Conservation (phyloP, 1,140 invertebrate species). For the Anoplolepis gracilipes region DNA sequence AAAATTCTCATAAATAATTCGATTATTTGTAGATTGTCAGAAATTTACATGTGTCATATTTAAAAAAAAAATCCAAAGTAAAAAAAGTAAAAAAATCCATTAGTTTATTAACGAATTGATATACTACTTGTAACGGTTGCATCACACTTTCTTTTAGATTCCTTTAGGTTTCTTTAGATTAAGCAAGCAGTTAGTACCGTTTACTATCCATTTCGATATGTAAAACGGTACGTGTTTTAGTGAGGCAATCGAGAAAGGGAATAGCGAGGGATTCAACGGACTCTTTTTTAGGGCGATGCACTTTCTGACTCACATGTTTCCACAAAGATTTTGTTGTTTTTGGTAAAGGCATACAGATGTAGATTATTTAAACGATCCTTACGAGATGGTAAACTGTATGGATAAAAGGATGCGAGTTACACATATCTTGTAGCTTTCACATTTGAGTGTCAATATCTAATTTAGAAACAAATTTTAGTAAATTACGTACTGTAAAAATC, state of each 20-base stretch:
- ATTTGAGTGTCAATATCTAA: not conserved
- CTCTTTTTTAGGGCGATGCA: conserved; percentile 32
- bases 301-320: not conserved
- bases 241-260: conserved; percentile 17
- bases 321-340: not conserved
- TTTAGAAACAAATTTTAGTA: not conserved
- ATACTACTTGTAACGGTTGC: not conserved
- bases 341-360: not conserved
- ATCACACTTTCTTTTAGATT: no score
- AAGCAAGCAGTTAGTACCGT: not conserved
- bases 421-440: conserved; percentile 13
- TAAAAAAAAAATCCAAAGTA: not conserved
- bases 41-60: not conserved
- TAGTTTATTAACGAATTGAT: not conserved
- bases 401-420: conserved; percentile 30
- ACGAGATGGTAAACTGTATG: not conserved
- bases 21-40: not conserved
- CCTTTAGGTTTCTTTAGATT: not conserved
- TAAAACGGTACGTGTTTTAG: conserved; percentile 23
- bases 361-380: not conserved
- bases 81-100: not conserved
- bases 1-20: conserved; percentile 25
- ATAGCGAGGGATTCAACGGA: not conserved
- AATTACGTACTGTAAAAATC: not conserved
- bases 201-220: conserved; percentile 16